Percentiles rank a stretch among this genome's conserved stretches.
phyloP scores from a whole-genome alignment of 2,888 invertebrate species.

The Boloria euphrosyne region DNA sequence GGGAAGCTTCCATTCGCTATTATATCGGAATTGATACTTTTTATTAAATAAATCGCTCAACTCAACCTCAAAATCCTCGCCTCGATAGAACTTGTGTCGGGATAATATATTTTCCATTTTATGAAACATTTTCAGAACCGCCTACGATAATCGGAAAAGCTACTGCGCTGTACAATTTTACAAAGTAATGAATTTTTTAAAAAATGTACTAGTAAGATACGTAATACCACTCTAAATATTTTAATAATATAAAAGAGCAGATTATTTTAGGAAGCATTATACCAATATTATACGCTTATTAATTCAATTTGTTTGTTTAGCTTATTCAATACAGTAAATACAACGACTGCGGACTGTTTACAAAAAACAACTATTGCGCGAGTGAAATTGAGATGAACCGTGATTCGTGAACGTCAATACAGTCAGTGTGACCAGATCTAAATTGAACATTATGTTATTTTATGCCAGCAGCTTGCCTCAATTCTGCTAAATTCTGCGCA shows the following conservation, averaged over 20 bases:
- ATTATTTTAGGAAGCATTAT: conserved; percentile 16
- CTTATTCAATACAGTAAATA: conserved; percentile 2
- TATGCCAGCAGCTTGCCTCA: too few relatives aligned
- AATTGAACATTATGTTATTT: too few relatives aligned
- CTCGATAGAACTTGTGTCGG: conserved; percentile 55
- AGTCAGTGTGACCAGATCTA: not conserved
- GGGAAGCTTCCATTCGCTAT: conserved; percentile 65
- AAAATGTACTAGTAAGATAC: not conserved
- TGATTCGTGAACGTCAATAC: too few relatives aligned
- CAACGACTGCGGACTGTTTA: not conserved
- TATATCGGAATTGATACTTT: conserved; percentile 67
- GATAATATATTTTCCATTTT: conserved; percentile 56
- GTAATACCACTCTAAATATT: conserved; percentile 11
- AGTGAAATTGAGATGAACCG: not conserved
- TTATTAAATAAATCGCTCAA: conserved; percentile 71
- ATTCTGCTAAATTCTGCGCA: too few relatives aligned
- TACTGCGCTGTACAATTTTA: not conserved
- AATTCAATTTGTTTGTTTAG: too few relatives aligned
- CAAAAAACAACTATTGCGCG: conserved; percentile 1
- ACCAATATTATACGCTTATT: not conserved
- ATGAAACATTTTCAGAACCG: conserved; percentile 54
- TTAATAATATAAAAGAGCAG: not conserved
- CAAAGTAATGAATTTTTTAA: conserved; percentile 10
- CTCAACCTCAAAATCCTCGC: conserved; percentile 66
- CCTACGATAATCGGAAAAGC: conserved; percentile 8